These are phyloP conservation scores for Gila robusta DNA, from an alignment of 2,797 vertebrate species.

Conservation along the genomic window DNA sequence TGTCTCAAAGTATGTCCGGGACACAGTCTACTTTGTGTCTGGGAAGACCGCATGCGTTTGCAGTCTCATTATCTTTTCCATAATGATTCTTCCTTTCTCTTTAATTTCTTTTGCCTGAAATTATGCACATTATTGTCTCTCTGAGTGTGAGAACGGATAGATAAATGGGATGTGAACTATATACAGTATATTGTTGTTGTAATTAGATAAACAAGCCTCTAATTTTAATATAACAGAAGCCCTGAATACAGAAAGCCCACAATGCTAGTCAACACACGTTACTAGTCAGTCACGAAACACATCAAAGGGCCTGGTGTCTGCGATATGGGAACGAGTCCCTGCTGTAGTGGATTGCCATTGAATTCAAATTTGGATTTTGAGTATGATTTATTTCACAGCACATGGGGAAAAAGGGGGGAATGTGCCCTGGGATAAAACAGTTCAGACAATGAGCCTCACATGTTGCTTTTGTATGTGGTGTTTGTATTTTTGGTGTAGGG, in stretches of 20 bases:
- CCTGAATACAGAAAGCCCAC: slow-evolving; percentile 12
- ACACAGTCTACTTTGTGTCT: not conserved
- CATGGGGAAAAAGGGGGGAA: not conserved
- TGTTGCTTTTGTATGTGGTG: slow-evolving; percentile 19
- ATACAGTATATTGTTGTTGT: slow-evolving; percentile 15
- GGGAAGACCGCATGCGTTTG: not conserved
- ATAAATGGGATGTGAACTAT: slow-evolving; percentile 22
- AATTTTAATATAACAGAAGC: slow-evolving; percentile 29
- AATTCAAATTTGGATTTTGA: not conserved
- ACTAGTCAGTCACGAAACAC: not conserved
- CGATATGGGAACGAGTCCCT: not conserved
- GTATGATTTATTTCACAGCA: slow-evolving; percentile 2
- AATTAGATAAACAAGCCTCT: slow-evolving; percentile 40
- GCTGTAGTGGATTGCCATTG: not conserved
- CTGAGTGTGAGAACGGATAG: slow-evolving; percentile 18
- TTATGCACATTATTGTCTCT: not conserved
- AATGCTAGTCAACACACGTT: not conserved
- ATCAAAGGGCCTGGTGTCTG: not conserved
- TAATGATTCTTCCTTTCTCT: not conserved
- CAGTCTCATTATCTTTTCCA: not conserved
- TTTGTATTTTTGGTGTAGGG: not conserved
- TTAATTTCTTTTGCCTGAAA: not conserved
- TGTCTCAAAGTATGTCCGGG: not conserved
- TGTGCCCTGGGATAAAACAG: not conserved
- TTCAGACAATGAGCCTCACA: slow-evolving; percentile 25